Base-by-base conservation (phyloP, 1,140 invertebrate species). In the Rhagoletis pomonella region DNA sequence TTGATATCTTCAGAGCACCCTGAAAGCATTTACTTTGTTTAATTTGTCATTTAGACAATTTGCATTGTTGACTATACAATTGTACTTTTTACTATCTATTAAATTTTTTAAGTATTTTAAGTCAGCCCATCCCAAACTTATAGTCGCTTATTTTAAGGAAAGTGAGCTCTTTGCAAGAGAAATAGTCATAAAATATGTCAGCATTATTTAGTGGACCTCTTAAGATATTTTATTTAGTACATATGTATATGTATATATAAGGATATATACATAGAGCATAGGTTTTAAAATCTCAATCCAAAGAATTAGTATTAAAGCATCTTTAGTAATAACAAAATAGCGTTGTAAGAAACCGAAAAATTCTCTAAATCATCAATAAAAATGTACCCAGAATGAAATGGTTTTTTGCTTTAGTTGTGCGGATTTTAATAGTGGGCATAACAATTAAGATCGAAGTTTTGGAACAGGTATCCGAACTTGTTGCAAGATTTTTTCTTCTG, bases 281-380 rank as follows among this genome's bases (percentile, higher is more conserved):
- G 47, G 17, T 19, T 47, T 50, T 55, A 42, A 19, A 55, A 50
- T 55, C 47, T 55, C 73, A 55, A 29, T 81, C 73, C 73, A 81
- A 81, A 81, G 73, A 81, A 81, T 55, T 81, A 81, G 73, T 81
- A 81, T 81, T 81, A 81, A 81, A 81, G 44, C 3, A 42, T 47
- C 14, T 5, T 1, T 44, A 44, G 14, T 39, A 44, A 73, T 47
- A 47, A 17, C 39, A 73, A 44, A 7, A 47, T 44, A 73, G 44
- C 44, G 55, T 1, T 55, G 44, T 55, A 81, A 50, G 73, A n/a
- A 58, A 81, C 3, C 4, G 39, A 62, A 62, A n/a, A 4, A 62
- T 12, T 14, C 10, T 55, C 60, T 14, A 4, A 62, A 14, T 67
- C 19, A 19, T 29, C 47, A 81, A 81, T 81, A 81, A 29, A n/a